Conservation (phyloP, 2,113 vertebrate genomes). For the Synchiropus splendidus region DNA sequence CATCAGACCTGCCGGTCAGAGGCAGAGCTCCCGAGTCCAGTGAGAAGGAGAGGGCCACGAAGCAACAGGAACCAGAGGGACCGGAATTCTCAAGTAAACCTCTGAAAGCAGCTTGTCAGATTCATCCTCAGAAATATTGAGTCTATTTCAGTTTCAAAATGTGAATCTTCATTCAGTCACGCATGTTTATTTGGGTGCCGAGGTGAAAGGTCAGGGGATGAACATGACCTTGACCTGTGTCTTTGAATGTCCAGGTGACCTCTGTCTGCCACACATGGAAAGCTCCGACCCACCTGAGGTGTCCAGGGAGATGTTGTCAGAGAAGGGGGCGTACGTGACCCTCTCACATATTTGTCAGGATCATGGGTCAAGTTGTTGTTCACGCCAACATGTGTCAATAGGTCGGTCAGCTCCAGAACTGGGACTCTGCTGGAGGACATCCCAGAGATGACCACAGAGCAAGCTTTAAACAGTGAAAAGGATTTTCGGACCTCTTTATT, state of each 20-base stretch:
- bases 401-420: constrained; percentile 21
- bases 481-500: no score
- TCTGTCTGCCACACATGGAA: constrained; percentile 19
- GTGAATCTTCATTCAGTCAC: no score
- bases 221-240: constrained; percentile 9
- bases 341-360: neutral
- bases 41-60: constrained; percentile 1
- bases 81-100: neutral
- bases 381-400: neutral
- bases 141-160: no score
- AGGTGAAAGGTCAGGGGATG: constrained; percentile 5
- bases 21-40: constrained; percentile 33
- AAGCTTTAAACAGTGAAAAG: no score
- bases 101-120: no score
- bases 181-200: no score
- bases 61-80: neutral
- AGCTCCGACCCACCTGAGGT: constrained; percentile 17
- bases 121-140: no score
- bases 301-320: constrained; percentile 34
- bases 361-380: neutral
- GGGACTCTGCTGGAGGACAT: constrained; percentile 31
- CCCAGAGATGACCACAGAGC: constrained; percentile 20
- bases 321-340: constrained; percentile 32
- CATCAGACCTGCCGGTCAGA: constrained; percentile 11
- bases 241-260: constrained; percentile 19